Conservation (phyloP, 2,113 vertebrate genomes). For the Tetrao urogallus region DNA sequence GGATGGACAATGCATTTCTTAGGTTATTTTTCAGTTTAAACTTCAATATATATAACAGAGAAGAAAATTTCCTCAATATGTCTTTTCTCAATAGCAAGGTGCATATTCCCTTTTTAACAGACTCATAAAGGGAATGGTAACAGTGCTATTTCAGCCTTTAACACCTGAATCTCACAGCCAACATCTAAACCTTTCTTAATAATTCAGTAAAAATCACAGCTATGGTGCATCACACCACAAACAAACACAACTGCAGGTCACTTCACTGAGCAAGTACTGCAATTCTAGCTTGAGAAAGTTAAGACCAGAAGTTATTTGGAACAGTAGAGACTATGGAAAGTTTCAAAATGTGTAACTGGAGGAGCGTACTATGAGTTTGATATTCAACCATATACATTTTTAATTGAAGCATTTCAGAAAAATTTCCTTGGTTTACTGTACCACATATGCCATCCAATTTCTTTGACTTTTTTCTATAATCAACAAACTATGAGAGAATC, state of each 20-base stretch:
- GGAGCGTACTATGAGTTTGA: rapidly evolving
- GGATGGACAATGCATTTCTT: neutral
- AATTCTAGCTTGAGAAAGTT: neutral
- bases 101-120: neutral
- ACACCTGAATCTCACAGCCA: neutral
- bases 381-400: neutral
- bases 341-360: neutral
- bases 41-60: neutral
- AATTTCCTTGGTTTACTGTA: neutral
- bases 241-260: neutral
- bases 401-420: rapidly evolving
- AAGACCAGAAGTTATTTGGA: neutral
- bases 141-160: neutral
- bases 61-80: neutral
- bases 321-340: neutral
- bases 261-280: neutral
- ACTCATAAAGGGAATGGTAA: neutral
- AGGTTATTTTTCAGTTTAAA: neutral
- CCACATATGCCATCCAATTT: neutral
- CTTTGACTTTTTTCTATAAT: neutral
- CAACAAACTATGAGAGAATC: too few species aligned
- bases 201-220: neutral
- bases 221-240: neutral
- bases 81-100: neutral
- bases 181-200: neutral